A percentile compares a stretch with the other conserved stretches of the same genome.
Conservation (phyloP, 2,888 invertebrate genomes). For the Crossocerus cetratus region DNA sequence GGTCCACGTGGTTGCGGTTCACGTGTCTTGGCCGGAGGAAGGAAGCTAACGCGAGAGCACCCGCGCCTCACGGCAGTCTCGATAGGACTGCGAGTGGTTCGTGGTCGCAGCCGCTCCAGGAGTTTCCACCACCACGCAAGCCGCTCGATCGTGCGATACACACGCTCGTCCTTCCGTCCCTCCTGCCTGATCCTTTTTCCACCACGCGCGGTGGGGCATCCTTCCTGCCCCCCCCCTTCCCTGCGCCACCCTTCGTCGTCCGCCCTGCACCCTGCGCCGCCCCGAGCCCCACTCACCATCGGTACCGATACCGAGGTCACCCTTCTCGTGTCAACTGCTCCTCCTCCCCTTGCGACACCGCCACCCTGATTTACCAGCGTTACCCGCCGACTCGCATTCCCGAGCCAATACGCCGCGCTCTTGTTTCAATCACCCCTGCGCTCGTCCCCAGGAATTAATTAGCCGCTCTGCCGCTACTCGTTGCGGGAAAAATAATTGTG, state of each 20-base stretch:
- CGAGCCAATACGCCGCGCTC: too few species aligned
- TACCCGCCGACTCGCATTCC: too few species aligned
- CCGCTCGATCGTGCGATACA: conserved; percentile 7
- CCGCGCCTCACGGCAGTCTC: conserved; percentile 68
- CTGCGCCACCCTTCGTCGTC: conserved; percentile 50
- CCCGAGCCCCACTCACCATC: conserved; percentile 36
- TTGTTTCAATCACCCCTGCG: too few species aligned
- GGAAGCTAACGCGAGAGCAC: conserved; percentile 58
- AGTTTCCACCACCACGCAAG: conserved; percentile 30
- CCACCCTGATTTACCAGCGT: not conserved
- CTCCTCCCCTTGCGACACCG: not conserved
- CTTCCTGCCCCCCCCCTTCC: conserved; percentile 28
- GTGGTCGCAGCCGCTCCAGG: conserved; percentile 47
- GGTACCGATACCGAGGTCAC: conserved; percentile 23
- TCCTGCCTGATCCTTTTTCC: conserved; percentile 29
- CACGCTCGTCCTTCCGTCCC: not conserved
- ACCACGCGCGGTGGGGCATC: not conserved
- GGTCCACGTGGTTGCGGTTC: conserved; percentile 60
- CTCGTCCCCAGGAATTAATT: too few species aligned
- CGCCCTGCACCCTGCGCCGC: conserved; percentile 54
- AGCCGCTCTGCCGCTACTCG: too few species aligned
- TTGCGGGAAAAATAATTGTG: too few species aligned
- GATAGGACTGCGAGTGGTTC: conserved; percentile 65
- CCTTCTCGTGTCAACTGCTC: conserved; percentile 45
- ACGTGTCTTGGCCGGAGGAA: conserved; percentile 61